Evolutionary conservation across 2,797 vertebrate genomes (phyloP), one percentile per base, ranked within the genome.

Genomic region (Atherinosoma microstoma): DNA sequence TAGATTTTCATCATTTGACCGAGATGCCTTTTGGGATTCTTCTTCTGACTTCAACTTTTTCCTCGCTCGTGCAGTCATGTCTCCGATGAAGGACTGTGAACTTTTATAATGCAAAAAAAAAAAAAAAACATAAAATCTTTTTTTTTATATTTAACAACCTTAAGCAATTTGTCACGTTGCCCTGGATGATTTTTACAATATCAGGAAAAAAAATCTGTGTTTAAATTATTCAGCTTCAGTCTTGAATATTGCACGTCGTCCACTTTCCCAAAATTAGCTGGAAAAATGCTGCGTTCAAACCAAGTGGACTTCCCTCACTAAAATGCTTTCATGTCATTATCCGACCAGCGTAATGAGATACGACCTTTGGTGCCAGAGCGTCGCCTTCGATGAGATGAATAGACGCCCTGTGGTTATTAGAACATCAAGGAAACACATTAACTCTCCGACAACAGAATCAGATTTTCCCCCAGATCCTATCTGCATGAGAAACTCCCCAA

Each of bases 331-430:
- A 84, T 89, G 64, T 85, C 75, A 82, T 66, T 56, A 62, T 59
- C 58, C 60, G 68, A 79, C 49, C 70, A 61, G 45, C 69, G 60
- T 86, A 83, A 87, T 84, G 76, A 84, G 70, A 84, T 56, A 45
- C 73, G 80, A 88, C 87, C 90, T 86, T 70, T 73, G 67, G 67
- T 84, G 89, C 85, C 89, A 79, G 57, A 70, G 72, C 18, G 58
- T 86, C 83, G 76, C 89, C 80, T 82, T 63, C 66, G 71, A 40
- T 68, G 73, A 90, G 80, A 87, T 45, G 67, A 76, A 89, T 83
- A 66, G 72, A 80, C 32, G 62, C 67, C 87, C 78, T 47, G 42
- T 58, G 64, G 85, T 84, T 71, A 83, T 38, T 54, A 67, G 58
- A 67, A 78, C 76, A 83, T 76, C 62, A 81, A 79, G 71, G 20